A percentile compares a stretch with the other conserved stretches of the same genome.
Conservation (phyloP, 1,140 invertebrate species). For the Papilio xuthus region DNA sequence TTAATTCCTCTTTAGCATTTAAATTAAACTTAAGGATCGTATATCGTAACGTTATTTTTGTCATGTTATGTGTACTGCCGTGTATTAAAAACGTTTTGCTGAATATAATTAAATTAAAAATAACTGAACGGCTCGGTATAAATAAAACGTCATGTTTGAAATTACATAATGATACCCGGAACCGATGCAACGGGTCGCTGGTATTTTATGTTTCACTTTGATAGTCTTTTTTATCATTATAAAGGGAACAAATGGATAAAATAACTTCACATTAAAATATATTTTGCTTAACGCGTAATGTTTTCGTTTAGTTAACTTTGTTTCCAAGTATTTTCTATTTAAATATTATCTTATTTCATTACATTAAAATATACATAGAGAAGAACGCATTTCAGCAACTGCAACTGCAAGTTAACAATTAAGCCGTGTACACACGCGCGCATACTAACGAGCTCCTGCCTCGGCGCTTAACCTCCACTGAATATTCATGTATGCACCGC, state of each 20-base stretch:
- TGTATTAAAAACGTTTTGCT: background rate
- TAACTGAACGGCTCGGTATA: background rate
- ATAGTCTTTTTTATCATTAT: background rate
- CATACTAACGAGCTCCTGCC: constrained; percentile 1
- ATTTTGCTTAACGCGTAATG: too few relatives aligned
- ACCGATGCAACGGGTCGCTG: background rate
- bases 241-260: background rate
- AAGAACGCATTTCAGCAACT: background rate
- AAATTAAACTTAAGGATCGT: too few relatives aligned
- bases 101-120: background rate
- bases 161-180: constrained; percentile 6
- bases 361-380: too few relatives aligned
- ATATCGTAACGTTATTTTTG: background rate
- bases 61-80: background rate
- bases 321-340: too few relatives aligned
- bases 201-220: background rate
- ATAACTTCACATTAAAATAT: too few relatives aligned
- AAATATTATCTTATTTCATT: too few relatives aligned
- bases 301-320: too few relatives aligned
- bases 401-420: background rate
- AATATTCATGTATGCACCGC: background rate
- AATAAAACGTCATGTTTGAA: constrained; percentile 14
- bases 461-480: background rate
- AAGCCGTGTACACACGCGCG: constrained; percentile 4
- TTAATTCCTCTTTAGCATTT: background rate